These are phyloP conservation scores for Heteromormyrus szaboi DNA, from an alignment of 2,797 vertebrate genomes.

Conservation along the genomic window DNA sequence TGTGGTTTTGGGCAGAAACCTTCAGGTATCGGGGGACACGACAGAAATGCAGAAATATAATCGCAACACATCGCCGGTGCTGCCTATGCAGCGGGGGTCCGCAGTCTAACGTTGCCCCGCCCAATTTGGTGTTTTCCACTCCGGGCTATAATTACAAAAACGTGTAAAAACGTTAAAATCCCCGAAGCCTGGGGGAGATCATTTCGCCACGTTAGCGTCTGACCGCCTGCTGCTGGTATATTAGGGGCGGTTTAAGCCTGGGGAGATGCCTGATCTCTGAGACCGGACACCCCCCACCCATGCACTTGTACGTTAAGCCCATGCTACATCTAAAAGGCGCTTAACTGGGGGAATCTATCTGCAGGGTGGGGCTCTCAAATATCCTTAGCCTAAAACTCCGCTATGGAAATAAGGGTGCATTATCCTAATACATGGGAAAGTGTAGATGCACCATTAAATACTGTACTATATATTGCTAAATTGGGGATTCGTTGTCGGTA, in stretches of 20 bases:
- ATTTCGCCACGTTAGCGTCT: background rate
- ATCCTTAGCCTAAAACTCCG: background rate
- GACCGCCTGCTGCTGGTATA: background rate
- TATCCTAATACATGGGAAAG: background rate
- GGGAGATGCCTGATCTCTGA: background rate
- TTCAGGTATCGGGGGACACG: conserved; percentile 13
- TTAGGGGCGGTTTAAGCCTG: background rate
- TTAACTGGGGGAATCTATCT: background rate
- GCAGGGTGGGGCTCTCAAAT: background rate
- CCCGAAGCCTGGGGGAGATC: background rate
- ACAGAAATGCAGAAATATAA: background rate
- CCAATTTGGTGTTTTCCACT: background rate
- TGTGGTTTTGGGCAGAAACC: conserved; percentile 13
- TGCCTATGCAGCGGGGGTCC: background rate
- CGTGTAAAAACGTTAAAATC: background rate
- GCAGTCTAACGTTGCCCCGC: background rate
- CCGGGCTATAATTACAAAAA: background rate
- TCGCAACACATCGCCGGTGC: background rate
- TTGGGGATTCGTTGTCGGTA: background rate
- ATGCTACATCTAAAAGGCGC: background rate
- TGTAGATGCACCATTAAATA: background rate
- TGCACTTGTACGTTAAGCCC: background rate
- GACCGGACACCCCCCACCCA: background rate
- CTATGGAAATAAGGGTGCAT: background rate
- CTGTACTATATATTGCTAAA: background rate